phyloP scores from a whole-genome alignment of 2,113 vertebrate species.

The Lepisosteus osseus region DNA sequence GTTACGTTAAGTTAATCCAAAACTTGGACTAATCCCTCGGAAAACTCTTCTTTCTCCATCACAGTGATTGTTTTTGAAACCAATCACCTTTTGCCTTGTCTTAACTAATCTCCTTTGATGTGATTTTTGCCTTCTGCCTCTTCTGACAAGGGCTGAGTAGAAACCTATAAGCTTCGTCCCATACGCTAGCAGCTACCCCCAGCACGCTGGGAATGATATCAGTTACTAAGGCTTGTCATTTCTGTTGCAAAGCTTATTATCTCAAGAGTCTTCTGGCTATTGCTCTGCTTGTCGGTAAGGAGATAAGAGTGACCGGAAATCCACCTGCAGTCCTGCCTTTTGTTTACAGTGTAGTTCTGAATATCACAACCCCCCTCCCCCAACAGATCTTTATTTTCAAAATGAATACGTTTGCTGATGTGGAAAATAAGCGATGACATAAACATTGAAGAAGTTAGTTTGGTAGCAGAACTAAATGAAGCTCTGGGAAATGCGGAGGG shows the following conservation, averaged over 20 bases:
- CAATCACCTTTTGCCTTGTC: conserved; percentile 16
- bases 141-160: background rate
- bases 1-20: conserved; percentile 26
- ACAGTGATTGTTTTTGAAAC: conserved; percentile 7
- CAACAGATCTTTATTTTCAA: too few species aligned
- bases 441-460: too few species aligned
- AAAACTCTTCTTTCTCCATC: conserved; percentile 12
- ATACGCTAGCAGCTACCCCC: background rate
- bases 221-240: background rate
- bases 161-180: background rate
- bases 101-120: conserved; percentile 5
- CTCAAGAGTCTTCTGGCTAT: conserved; percentile 5
- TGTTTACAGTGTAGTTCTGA: background rate
- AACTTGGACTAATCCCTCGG: conserved; percentile 21
- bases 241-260: conserved; percentile 3
- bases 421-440: too few species aligned
- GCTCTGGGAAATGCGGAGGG: too few species aligned
- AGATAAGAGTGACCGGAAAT: background rate
- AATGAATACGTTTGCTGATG: too few species aligned
- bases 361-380: too few species aligned
- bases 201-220: background rate
- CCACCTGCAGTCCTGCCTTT: background rate
- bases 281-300: background rate
- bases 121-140: conserved; percentile 5
- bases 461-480: too few species aligned